These are phyloP conservation scores for Lysandra bellargus DNA, from an alignment of 2,888 invertebrate genomes.

Conservation along the genomic window DNA sequence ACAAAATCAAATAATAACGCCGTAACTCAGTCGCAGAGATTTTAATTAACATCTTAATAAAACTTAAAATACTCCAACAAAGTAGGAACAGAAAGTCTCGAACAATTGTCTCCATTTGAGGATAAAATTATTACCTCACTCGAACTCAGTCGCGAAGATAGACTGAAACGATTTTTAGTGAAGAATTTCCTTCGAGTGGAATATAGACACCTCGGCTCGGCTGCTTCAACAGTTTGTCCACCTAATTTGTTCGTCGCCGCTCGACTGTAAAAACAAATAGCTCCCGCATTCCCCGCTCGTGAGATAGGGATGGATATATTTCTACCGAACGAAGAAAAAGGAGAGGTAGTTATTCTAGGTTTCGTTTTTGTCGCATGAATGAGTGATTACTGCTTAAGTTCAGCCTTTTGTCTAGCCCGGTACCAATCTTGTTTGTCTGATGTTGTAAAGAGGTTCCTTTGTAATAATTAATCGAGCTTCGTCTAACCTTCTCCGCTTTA, in stretches of 20 bases:
- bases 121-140: slow-evolving; percentile 72
- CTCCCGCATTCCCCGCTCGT: slow-evolving; percentile 67
- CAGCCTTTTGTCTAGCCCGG: slow-evolving; percentile 66
- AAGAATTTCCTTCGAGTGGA: slow-evolving; percentile 70
- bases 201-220: slow-evolving; percentile 77
- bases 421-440: slow-evolving; percentile 66
- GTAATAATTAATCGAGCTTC: slow-evolving; percentile 75
- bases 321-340: slow-evolving; percentile 57
- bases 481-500: slow-evolving; percentile 66
- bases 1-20: not conserved
- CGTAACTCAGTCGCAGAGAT: not conserved
- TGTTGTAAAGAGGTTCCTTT: slow-evolving; percentile 67
- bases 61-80: slow-evolving; percentile 13
- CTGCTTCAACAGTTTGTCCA: slow-evolving; percentile 79
- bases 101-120: slow-evolving; percentile 51
- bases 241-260: slow-evolving; percentile 79
- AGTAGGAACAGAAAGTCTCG: slow-evolving; percentile 10
- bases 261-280: slow-evolving; percentile 79
- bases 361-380: slow-evolving; percentile 61
- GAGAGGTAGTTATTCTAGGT: slow-evolving; percentile 62
- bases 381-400: slow-evolving; percentile 71
- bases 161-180: slow-evolving; percentile 65
- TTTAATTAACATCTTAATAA: slow-evolving; percentile 13
- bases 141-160: slow-evolving; percentile 63
- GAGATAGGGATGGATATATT: slow-evolving; percentile 68